phyloP scores from a whole-genome alignment of 2,888 invertebrate species.

The Nemotelus nigrinus region DNA sequence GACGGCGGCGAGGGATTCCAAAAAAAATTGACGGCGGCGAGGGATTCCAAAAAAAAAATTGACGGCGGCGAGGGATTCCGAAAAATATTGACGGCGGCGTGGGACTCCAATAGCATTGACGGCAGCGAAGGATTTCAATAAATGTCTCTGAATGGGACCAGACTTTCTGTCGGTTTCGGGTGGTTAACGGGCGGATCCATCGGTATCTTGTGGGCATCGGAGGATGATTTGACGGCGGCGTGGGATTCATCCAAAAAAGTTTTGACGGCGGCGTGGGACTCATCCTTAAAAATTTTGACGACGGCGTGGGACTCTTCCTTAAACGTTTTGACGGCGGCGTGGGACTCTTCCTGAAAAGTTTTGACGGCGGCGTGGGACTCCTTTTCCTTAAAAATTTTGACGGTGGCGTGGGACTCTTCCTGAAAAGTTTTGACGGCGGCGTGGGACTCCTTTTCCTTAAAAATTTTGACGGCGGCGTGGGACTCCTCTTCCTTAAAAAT shows the following conservation, averaged over 20 bases:
- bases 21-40: constrained; percentile 10
- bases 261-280: constrained; percentile 33
- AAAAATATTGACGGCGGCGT: constrained; percentile 15
- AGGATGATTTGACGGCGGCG: constrained; percentile 41
- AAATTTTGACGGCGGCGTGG: constrained; percentile 39
- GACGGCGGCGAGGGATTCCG: constrained; percentile 25
- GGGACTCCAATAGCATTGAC: constrained; percentile 4
- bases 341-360: constrained; percentile 25
- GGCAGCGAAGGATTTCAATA: not conserved
- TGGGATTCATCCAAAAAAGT: constrained; percentile 16
- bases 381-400: not conserved
- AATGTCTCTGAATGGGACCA: constrained; percentile 6
- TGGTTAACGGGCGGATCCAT: not conserved
- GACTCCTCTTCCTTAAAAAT: not conserved
- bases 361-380: constrained; percentile 35
- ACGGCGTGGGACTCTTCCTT: constrained; percentile 22
- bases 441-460: constrained; percentile 14
- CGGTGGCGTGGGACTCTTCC: constrained; percentile 24
- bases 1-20: constrained; percentile 20
- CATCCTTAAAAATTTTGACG: not conserved
- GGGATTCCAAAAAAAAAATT: not conserved
- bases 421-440: constrained; percentile 17
- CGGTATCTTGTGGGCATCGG: not conserved
- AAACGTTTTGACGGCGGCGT: constrained; percentile 36
- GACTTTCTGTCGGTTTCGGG: not conserved